Evolutionary conservation across 1,140 invertebrate species (phyloP), one percentile per base, ranked within the genome.

Genomic region (Tetranychus cinnabarinus): DNA sequence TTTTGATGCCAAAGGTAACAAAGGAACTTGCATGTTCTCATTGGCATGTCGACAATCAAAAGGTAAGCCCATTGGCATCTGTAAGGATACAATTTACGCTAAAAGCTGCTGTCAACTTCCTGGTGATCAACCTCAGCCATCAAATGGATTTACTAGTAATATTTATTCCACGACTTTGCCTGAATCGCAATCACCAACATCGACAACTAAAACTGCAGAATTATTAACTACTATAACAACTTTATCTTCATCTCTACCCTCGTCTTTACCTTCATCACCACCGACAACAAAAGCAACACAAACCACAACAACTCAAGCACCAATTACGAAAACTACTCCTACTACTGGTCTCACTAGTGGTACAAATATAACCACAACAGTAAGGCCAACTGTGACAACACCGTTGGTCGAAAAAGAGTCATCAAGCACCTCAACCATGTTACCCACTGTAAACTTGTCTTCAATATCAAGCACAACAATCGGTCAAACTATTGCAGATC

Each of bases 21-120:
- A 33, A 12, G 57, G 57, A 2, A 33, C 12, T 23, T 60, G 59
- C 33, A 60, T 60, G 59, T 60, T 60, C 47, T 50, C 47, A 59
- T 88, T 88, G 72, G 84, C 88, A 63, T 93, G 89, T 69, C 79
- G 87, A 42, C 88, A 89, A 75, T 79, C 83, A 36, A 89, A 90
- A 70, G 88, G 88, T 37, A 86, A 85, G 2, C 87, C 90, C 68
- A 73, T 91, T 62, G 87, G 86, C 57, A 88, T 85, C 4, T 92
- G 88, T 70, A 86, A 88, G 69, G 87, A 92, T 72, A 79, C 85
- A 56, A 90, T 89, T 72, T 89, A 88, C 72, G 88, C 89, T 68
- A 86, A 86, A 50, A 88, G 84, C 39, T 91, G 88, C 68, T 92
- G 88, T 72, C 62, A 70, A 37, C 59, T 75, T 15, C 68, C 67